Percentiles rank a stretch among this genome's conserved stretches.
Evolutionary conservation across 2,888 invertebrate genomes (phyloP).

Genomic region (Ennomos erosarius): DNA sequence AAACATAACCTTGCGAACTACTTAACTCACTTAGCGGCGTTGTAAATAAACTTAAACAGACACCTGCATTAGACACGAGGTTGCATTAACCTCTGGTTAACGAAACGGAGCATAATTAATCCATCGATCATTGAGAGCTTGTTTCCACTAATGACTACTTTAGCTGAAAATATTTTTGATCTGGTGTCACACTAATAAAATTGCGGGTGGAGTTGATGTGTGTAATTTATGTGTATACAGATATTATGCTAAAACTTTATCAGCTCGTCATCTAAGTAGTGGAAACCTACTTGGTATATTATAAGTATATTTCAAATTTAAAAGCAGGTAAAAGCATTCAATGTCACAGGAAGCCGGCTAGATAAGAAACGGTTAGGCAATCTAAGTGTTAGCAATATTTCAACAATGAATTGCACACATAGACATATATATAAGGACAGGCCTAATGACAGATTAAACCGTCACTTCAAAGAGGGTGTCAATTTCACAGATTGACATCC

Average conservation of each 20-base stretch:
- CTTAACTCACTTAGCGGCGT: conserved; percentile 35
- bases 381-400: conserved; percentile 18
- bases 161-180: too few species aligned
- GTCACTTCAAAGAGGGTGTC: too few species aligned
- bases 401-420: conserved; percentile 19
- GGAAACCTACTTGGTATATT: not conserved
- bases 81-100: conserved; percentile 53
- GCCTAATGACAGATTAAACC: too few species aligned
- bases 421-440: too few species aligned
- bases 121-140: conserved; percentile 48
- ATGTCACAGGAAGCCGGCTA: conserved; percentile 39
- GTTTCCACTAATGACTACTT: conserved; percentile 6
- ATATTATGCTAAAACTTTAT: too few species aligned
- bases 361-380: conserved; percentile 26
- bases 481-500: too few species aligned
- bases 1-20: conserved; percentile 33
- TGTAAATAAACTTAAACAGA: conserved; percentile 36
- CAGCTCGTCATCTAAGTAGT: conserved; percentile 7
- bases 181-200: too few species aligned
- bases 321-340: conserved; percentile 33
- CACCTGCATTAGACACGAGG: conserved; percentile 41
- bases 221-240: too few species aligned
- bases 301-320: conserved; percentile 13
- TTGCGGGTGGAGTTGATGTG: too few species aligned
- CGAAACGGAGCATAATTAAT: conserved; percentile 56